These are phyloP conservation scores for Hyphantria cunea DNA, from an alignment of 1,140 invertebrate genomes.

Conservation along the genomic window DNA sequence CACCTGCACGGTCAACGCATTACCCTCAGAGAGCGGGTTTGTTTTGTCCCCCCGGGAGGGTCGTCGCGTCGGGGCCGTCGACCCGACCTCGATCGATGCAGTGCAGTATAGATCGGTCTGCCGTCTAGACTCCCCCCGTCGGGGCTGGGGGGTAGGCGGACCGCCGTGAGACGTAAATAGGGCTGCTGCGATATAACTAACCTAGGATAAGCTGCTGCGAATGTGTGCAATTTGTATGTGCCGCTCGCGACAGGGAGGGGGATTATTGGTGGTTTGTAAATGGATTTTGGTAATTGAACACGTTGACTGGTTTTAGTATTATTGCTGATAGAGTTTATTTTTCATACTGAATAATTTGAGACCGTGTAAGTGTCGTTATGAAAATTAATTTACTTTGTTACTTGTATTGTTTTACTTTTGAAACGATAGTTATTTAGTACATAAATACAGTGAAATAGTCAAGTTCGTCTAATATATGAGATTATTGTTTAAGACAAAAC, in stretches of 20 bases:
- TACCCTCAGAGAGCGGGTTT: constrained; percentile 49
- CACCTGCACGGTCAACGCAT: constrained; percentile 52
- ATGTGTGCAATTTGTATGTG: constrained; percentile 36
- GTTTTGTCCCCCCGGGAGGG: constrained; percentile 54
- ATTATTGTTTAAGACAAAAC: too few relatives aligned
- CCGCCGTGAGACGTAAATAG: constrained; percentile 34
- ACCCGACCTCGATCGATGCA: constrained; percentile 61
- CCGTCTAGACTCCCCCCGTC: constrained; percentile 57
- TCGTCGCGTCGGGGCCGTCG: constrained; percentile 58
- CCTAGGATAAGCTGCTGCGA: constrained; percentile 23
- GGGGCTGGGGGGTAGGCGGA: constrained; percentile 50
- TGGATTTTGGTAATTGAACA: constrained; percentile 1
- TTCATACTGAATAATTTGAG: neutral
- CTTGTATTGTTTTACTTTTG: too few relatives aligned
- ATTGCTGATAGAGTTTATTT: neutral
- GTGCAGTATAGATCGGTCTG: constrained; percentile 69
- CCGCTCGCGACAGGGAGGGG: neutral
- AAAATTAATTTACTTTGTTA: too few relatives aligned
- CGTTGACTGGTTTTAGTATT: neutral
- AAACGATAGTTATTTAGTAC: too few relatives aligned
- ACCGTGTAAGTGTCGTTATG: too few relatives aligned
- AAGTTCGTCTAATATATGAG: too few relatives aligned
- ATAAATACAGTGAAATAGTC: too few relatives aligned
- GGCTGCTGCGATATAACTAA: constrained; percentile 29
- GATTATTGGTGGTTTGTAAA: neutral